Percentiles rank a stretch among this genome's conserved stretches.
Evolutionary conservation across 2,888 invertebrate genomes (phyloP).

Genomic region (Cancer borealis): DNA sequence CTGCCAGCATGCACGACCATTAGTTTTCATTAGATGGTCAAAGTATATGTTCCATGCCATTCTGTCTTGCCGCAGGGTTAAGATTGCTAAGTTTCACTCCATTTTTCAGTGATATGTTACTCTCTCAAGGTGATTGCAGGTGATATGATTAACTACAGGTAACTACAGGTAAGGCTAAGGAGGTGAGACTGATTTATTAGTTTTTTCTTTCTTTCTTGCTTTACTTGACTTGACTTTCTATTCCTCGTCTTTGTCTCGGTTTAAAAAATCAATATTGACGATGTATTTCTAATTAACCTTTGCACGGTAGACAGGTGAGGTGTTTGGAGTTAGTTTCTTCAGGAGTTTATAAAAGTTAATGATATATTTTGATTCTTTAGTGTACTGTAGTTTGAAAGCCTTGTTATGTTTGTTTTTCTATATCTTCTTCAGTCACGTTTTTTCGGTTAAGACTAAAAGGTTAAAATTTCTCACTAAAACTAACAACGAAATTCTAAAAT

Average conservation of each 20-base stretch:
- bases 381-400: neutral
- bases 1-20: neutral
- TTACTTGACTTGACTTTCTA: neutral
- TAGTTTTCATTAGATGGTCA: neutral
- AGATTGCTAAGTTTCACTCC: neutral
- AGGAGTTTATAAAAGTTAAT: neutral
- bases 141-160: neutral
- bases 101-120: neutral
- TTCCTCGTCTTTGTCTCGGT: neutral
- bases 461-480: no score
- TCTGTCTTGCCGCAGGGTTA: neutral
- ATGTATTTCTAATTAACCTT: neutral
- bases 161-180: neutral
- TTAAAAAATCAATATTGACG: neutral
- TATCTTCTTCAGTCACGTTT: neutral
- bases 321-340: neutral
- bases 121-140: neutral
- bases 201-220: neutral
- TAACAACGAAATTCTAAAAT: no score
- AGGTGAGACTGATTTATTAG: neutral
- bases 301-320: neutral
- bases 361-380: neutral
- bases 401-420: no score
- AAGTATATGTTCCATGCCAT: neutral
- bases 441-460: neutral